phyloP scores from a whole-genome alignment of 2,888 invertebrate species.

The Lepidochrysops patricia region DNA sequence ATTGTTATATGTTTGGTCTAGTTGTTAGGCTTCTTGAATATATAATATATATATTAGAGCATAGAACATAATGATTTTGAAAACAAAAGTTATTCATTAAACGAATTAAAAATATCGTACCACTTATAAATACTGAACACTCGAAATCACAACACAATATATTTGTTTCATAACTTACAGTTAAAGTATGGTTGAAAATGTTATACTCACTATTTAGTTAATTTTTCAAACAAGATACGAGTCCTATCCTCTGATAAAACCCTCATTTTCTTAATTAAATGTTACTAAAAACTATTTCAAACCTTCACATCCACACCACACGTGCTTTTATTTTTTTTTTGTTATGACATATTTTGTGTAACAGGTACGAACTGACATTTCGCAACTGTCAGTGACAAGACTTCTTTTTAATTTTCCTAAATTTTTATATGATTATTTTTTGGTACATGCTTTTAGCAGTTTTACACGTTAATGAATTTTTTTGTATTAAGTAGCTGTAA shows the following conservation, averaged over 20 bases:
- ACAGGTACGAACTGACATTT: neutral
- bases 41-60: too few species aligned
- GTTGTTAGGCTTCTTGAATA: too few species aligned
- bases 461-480: too few species aligned
- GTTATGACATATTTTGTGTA: constrained; percentile 7
- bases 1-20: too few species aligned
- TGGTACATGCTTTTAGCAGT: too few species aligned
- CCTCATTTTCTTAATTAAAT: constrained; percentile 79
- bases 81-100: too few species aligned
- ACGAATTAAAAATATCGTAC: too few species aligned
- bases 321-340: constrained; percentile 6
- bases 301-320: constrained; percentile 16
- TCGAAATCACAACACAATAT: too few species aligned
- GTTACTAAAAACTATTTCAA: constrained; percentile 7
- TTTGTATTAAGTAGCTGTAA: too few species aligned
- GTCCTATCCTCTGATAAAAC: constrained; percentile 91
- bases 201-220: constrained; percentile 92
- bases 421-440: neutral
- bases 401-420: neutral
- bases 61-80: too few species aligned
- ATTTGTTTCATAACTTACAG: too few species aligned
- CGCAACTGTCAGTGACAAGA: constrained; percentile 5
- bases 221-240: constrained; percentile 89
- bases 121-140: neutral
- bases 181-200: too few species aligned